Base-by-base conservation (phyloP, 2,888 invertebrate species). In the Eristalis tenax region DNA sequence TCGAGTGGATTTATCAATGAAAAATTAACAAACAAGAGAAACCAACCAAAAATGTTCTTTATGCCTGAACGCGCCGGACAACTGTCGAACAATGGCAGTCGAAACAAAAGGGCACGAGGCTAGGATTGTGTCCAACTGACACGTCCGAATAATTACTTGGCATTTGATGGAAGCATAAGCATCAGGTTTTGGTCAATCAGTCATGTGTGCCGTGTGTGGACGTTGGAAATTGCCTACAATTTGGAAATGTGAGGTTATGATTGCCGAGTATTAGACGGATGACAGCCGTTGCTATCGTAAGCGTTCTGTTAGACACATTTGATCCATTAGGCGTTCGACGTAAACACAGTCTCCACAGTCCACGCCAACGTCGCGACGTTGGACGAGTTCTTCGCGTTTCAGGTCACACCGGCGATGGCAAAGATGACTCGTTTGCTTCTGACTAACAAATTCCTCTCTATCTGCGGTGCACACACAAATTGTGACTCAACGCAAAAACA, bases 1-100 rank as follows among this genome's bases (percentile, higher is more conserved):
- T 63, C 28, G 56, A 75, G 57, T 38, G 66, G 43, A 28, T 68
- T 75, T 79, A 86, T 86, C 74, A 86, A 82, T 86, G 82, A 82
- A 78, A 74, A 65, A 65, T 56, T 8, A 32, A 32, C 32, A 32
- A 32, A 32, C 32, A 32, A 32, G 1, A 56, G 65, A 69, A 38
- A 68, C 43, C 22, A 59, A 70, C 70, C 28, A n/a, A 64, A 65
- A 50, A 50, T 56, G 28, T 65, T 73, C 43, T 65, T 70, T 50
- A 26, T 76, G 50, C 18, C 22, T 28, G 18, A 68, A 61, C 43
- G 50, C 8, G 18, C 50, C 50, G 50, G 8, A 32, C 32, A 4
- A 70, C 65, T 65, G 59, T 2, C 18, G 15, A 13, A 59, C 23
- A 59, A 26, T 26, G 26, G 11, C 13, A 23, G 15, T 56, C 15